These are phyloP conservation scores for human DNA, from an alignment of 2,113 vertebrate genomes.

Conservation along the genomic window DNA sequence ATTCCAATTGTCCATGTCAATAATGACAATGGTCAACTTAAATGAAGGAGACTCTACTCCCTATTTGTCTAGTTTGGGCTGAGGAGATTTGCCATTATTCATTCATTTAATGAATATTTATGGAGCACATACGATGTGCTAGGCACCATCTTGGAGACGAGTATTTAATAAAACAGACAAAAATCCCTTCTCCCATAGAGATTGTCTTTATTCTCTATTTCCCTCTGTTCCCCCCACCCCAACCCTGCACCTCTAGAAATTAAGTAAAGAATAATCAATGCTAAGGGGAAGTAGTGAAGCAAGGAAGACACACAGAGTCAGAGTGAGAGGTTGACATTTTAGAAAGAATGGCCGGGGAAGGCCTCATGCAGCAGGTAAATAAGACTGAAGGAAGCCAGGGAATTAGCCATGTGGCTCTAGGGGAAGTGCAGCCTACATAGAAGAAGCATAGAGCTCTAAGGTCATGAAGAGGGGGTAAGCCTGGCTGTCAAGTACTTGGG, in stretches of 20 bases:
- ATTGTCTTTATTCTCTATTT: not conserved
- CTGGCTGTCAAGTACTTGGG: not conserved
- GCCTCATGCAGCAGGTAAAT: not conserved
- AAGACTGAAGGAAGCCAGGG: not conserved
- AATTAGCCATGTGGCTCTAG: not conserved
- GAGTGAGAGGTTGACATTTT: not conserved
- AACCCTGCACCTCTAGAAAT: not conserved
- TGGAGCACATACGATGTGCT: not conserved
- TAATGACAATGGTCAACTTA: not conserved
- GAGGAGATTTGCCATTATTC: not conserved
- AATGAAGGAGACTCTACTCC: not conserved
- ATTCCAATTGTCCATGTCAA: not conserved
- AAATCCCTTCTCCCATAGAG: not conserved
- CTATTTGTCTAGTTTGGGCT: not conserved
- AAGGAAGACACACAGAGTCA: not conserved
- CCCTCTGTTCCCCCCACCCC: not conserved
- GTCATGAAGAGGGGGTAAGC: not conserved
- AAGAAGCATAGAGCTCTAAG: not conserved
- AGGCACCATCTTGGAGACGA: not conserved
- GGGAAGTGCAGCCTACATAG: not conserved
- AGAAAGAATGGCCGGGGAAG: not conserved
- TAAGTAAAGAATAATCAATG: not conserved
- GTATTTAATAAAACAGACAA: not conserved
- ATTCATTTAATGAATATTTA: not conserved
- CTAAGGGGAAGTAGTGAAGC: not conserved